Evolutionary conservation across 2,888 invertebrate species (phyloP), one percentile per base, ranked within the genome.

Genomic region (Cryptus viduatorius): DNA sequence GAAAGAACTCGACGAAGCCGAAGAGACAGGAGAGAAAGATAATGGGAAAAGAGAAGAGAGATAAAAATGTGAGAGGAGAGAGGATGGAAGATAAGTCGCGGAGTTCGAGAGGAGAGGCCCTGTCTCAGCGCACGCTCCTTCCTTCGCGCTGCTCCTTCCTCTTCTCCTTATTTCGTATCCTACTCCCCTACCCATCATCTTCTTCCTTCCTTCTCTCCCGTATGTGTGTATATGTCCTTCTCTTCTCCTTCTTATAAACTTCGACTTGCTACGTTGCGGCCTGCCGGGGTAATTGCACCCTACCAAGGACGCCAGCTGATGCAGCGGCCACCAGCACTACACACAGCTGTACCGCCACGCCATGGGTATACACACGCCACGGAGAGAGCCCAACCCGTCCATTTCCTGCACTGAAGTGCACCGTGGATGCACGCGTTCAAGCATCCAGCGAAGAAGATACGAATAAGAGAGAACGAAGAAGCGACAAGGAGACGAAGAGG

Each of bases 261-360:
- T 24, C 24, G 24, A 24, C 24, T 42, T 56, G 78, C 88, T 88
- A 88, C 87, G 90, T 80, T 88, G 61, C 31, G 88, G 86, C 89
- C 87, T 87, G 92, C 89, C 90, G 91, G 91, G 93, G 93, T 93
- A 93, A 93, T 93, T 93, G 93, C 93, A 93, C 93, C 93, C 92
- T 92, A 91, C 93, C 93, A 93, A 93, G 93, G 93, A 91, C 93
- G 93, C 93, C 93, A 93, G 93, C 93, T 93, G 93, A 93, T 93
- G 93, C 91, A 90, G 92, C 91, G 89, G 89, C 91, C 86, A 88
- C 82, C 88, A 85, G 83, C 86, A 76, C 84, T 67, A 73, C 82
- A 78, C 84, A 87, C 87, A 87, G 86, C 87, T 86, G 86, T 86
- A 86, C 78, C 56, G 77, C 86, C 72, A 78, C 78, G 46, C 73